Evolutionary conservation across 2,888 invertebrate genomes (phyloP).

Genomic region (Sarcophaga carnaria): DNA sequence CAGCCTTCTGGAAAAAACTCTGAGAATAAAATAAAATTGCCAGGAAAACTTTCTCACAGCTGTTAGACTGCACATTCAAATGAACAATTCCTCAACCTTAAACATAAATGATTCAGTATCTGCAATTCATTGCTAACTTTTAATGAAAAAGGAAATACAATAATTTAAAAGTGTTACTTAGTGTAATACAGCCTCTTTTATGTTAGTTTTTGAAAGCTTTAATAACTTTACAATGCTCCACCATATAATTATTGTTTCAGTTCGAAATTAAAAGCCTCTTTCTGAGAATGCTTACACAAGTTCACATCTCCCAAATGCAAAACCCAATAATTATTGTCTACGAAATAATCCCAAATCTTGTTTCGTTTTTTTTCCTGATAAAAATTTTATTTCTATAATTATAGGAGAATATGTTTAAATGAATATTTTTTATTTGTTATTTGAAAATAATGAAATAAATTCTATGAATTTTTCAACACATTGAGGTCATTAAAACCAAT

Average conservation of each 20-base stretch:
- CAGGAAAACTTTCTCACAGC: no score
- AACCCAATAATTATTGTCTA: neutral
- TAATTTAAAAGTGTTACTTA: neutral
- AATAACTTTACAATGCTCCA: neutral
- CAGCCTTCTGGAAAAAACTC: no score
- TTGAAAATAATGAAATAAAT: neutral
- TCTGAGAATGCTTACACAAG: neutral
- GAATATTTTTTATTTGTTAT: neutral
- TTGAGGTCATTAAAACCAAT: conserved; percentile 19
- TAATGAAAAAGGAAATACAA: neutral
- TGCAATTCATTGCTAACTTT: no score
- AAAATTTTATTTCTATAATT: neutral
- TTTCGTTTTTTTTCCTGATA: neutral
- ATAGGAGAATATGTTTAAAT: neutral
- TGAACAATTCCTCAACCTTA: no score
- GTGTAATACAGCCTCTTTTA: neutral
- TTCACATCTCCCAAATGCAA: neutral
- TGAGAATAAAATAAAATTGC: no score
- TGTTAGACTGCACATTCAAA: no score
- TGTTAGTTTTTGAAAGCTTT: neutral
- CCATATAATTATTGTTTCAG: neutral
- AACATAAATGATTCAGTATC: neutral
- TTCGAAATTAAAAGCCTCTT: neutral
- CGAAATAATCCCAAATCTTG: neutral
- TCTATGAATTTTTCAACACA: conserved; percentile 4